Evolutionary conservation across 1,140 invertebrate genomes (phyloP).

Genomic region (Anastrepha obliqua): DNA sequence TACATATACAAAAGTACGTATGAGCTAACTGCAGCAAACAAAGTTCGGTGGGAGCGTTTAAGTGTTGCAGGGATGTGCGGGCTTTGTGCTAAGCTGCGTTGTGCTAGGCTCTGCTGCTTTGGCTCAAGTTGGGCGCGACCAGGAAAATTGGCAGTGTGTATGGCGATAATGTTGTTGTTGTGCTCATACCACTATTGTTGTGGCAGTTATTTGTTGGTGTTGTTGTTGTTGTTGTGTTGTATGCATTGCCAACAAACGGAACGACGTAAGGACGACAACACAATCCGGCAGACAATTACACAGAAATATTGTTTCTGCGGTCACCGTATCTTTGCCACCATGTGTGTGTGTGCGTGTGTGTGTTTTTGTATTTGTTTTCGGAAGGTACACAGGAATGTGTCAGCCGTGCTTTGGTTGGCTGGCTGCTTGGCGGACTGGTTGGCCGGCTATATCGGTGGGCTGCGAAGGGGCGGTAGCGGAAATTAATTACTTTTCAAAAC

Average conservation of each 20-base stretch:
- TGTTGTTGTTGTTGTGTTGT: constrained; percentile 34
- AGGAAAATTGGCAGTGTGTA: not conserved
- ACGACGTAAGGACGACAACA: not conserved
- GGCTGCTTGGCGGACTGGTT: not conserved
- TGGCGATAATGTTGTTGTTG: too few relatives aligned
- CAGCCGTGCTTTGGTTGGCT: not conserved
- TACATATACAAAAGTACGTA: not conserved
- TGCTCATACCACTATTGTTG: not conserved
- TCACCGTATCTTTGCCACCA: not conserved
- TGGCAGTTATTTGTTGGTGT: not conserved
- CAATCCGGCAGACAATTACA: constrained; percentile 29
- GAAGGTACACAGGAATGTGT: not conserved
- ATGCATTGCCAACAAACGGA: constrained; percentile 7
- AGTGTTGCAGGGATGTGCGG: not conserved
- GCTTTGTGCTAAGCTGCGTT: not conserved
- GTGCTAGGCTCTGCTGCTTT: too few relatives aligned
- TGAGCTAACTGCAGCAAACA: not conserved
- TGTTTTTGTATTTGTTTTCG: too few relatives aligned
- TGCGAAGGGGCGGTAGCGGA: not conserved
- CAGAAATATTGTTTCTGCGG: constrained; percentile 37
- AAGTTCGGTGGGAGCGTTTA: not conserved
- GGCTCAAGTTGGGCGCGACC: too few relatives aligned
- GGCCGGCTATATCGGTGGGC: not conserved
- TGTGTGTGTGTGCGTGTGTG: not conserved
- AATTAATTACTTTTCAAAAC: constrained; percentile 53